A percentile compares a stretch with the other conserved stretches of the same genome.
These are phyloP conservation scores for Chelon labrosus DNA, from an alignment of 2,797 vertebrate species.

Conservation along the genomic window DNA sequence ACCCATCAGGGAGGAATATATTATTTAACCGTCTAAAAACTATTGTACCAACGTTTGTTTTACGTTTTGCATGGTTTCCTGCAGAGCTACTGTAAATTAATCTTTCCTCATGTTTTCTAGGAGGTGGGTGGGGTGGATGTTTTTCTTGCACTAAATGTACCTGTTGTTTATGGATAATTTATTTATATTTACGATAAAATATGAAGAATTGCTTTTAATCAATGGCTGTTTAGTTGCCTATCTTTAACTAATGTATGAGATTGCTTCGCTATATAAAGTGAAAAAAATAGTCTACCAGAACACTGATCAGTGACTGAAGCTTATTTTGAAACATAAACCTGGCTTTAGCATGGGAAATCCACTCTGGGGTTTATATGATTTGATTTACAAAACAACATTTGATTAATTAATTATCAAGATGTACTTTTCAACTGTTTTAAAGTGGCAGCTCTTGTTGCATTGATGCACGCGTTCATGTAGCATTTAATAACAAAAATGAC, in stretches of 20 bases:
- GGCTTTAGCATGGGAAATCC: not conserved
- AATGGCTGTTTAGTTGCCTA: not conserved
- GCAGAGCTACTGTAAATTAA: slow-evolving; percentile 1
- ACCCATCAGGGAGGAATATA: slow-evolving; percentile 17
- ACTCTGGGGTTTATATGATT: not conserved
- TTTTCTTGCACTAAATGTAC: slow-evolving; percentile 10
- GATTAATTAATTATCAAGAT: not conserved
- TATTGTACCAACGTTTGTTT: not conserved
- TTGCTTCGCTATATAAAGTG: not conserved
- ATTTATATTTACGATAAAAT: slow-evolving; percentile 35
- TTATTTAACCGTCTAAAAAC: slow-evolving; percentile 42
- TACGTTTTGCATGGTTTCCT: not conserved
- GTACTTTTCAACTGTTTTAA: slow-evolving; percentile 14
- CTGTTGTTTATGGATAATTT: slow-evolving; percentile 20
- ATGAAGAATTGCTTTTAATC: not conserved
- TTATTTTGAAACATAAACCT: not conserved
- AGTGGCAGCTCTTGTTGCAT: slow-evolving; percentile 19
- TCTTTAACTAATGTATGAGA: slow-evolving; percentile 11
- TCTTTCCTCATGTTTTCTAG: slow-evolving; percentile 1
- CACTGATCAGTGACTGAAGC: not conserved
- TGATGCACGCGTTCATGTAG: not conserved
- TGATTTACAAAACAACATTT: not conserved
- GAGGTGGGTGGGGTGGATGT: not conserved
- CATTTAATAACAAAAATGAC: slow-evolving; percentile 4
- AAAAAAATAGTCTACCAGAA: too few species aligned